Evolutionary conservation across 2,113 vertebrate species (phyloP).

Genomic region (Erpornis zantholeuca): DNA sequence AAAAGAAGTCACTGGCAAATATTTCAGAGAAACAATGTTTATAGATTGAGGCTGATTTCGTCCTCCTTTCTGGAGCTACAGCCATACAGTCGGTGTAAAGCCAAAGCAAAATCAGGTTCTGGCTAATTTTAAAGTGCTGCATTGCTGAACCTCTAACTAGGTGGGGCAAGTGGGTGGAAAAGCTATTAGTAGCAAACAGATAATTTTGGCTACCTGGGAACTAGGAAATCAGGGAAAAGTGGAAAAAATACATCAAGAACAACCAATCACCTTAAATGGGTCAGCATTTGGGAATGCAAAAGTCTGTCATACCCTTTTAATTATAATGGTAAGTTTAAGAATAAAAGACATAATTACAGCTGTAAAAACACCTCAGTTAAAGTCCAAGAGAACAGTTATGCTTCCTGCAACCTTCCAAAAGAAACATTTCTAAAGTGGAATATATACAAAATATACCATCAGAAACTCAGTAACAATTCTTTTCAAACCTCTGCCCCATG

Average conservation of each 20-base stretch:
- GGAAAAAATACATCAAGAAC: not conserved
- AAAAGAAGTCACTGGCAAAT: not conserved
- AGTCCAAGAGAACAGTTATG: not conserved
- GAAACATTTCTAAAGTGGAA: constrained; percentile 23
- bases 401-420: not conserved
- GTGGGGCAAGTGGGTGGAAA: not conserved
- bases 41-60: not conserved
- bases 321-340: constrained; percentile 11
- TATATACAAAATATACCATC: not conserved
- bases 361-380: constrained; percentile 39
- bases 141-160: not conserved
- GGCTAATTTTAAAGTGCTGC: not conserved
- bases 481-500: not conserved
- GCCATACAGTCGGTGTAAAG: not conserved
- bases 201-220: not conserved
- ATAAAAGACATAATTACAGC: constrained; percentile 31
- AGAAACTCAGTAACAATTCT: not conserved
- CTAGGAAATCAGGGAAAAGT: not conserved
- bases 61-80: not conserved
- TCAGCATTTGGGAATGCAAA: constrained; percentile 18
- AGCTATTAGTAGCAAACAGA: constrained; percentile 22
- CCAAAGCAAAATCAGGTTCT: not conserved
- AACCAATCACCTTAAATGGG: not conserved
- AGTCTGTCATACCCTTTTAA: constrained; percentile 26
- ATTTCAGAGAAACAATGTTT: not conserved